Evolutionary conservation across 2,113 vertebrate genomes (phyloP).

Genomic region (Paedocypris sp.): DNA sequence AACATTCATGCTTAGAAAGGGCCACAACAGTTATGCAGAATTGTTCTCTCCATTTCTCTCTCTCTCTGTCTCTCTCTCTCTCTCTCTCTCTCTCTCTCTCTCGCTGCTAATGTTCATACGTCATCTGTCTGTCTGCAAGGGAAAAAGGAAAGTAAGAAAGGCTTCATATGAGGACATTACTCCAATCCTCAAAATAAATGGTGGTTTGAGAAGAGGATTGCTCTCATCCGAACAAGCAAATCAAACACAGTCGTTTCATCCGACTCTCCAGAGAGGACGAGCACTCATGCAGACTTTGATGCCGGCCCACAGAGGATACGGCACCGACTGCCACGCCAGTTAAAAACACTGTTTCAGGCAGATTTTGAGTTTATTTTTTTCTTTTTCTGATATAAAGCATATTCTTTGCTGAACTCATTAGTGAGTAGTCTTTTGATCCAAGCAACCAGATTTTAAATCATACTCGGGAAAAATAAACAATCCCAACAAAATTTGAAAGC

Average conservation of each 20-base stretch:
- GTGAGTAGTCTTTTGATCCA: neutral
- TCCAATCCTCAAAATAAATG: neutral
- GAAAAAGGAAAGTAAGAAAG: neutral
- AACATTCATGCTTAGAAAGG: conserved; percentile 10
- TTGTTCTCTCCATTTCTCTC: no score
- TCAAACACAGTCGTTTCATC: conserved; percentile 17
- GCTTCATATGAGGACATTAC: conserved; percentile 5
- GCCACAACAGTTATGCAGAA: neutral
- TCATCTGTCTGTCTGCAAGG: neutral
- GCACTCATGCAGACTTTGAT: conserved; percentile 35
- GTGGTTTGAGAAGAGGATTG: conserved; percentile 14
- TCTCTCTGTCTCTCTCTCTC: neutral
- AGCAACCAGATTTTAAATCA: neutral
- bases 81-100: neutral
- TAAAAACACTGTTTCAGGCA: conserved; percentile 29
- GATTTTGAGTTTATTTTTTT: conserved; percentile 27
- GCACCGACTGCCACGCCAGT: conserved; percentile 24
- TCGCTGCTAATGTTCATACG: neutral
- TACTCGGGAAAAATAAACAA: neutral
- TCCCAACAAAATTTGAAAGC: conserved; percentile 13
- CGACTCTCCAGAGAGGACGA: conserved; percentile 20
- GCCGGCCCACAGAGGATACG: conserved; percentile 37
- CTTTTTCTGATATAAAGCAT: neutral
- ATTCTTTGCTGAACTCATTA: neutral
- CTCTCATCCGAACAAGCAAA: conserved; percentile 13